A percentile compares a stretch with the other conserved stretches of the same genome.
Evolutionary conservation across 2,888 invertebrate genomes (phyloP).

Genomic region (Dolichopus griseipennis): DNA sequence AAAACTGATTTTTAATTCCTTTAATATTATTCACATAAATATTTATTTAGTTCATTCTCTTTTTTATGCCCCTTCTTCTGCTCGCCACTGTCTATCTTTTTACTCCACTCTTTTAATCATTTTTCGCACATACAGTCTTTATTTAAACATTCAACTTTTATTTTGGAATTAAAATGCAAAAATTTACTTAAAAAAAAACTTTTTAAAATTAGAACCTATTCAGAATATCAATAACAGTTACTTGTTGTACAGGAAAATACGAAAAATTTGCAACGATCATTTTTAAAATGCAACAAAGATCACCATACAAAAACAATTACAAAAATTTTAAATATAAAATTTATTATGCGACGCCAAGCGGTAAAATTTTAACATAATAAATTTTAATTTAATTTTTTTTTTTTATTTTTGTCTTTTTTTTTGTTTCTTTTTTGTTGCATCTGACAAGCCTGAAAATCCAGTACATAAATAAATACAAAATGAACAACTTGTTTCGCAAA

Average conservation of each 20-base stretch:
- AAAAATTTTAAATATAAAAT: background rate
- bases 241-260: background rate
- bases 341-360: background rate
- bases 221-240: background rate
- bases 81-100: no score
- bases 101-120: no score
- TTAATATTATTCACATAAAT: no score
- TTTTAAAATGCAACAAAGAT: background rate
- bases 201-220: background rate
- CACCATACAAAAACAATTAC: no score
- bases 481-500: no score
- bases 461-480: background rate
- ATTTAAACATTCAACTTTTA: no score
- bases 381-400: background rate
- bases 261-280: background rate
- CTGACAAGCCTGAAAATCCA: background rate
- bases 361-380: conserved; percentile 3
- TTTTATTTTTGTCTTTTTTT: background rate
- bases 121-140: no score
- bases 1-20: no score
- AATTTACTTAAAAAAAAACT: no score
- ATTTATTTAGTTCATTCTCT: no score
- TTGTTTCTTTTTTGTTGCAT: background rate
- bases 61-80: no score
- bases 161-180: no score